Conservation (phyloP, 2,797 vertebrate species). For the Botia almorhae region DNA sequence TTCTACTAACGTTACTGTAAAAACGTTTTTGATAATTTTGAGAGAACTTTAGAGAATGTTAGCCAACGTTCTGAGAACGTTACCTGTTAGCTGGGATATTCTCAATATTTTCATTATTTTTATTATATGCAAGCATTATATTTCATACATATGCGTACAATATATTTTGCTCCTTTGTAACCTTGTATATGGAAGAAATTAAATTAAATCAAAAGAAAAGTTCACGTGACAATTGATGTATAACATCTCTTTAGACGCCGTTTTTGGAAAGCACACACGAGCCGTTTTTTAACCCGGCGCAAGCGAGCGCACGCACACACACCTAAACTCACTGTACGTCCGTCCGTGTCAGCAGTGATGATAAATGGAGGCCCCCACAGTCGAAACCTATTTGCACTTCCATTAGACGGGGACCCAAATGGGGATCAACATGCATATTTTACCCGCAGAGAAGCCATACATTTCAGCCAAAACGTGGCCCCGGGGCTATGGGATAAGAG, state of each 20-base stretch:
- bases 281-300: conserved; percentile 16
- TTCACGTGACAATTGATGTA: no score
- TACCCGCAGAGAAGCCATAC: conserved; percentile 81
- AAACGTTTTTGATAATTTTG: no score
- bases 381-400: conserved; percentile 84
- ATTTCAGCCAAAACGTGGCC: conserved; percentile 82
- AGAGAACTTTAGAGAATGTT: no score
- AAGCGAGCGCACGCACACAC: conserved; percentile 11
- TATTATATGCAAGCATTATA: no score
- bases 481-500: conserved; percentile 74
- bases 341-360: conserved; percentile 75
- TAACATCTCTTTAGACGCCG: background rate
- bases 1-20: no score
- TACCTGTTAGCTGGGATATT: no score
- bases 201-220: no score
- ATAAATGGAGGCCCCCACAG: conserved; percentile 81
- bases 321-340: conserved; percentile 63
- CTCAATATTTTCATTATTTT: no score
- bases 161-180: no score
- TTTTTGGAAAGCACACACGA: background rate
- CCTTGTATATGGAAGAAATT: no score
- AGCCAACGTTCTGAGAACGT: no score
- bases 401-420: conserved; percentile 81
- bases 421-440: conserved; percentile 85
- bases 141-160: no score